Conservation (phyloP, 2,797 vertebrate species). For the Sardinella longiceps region DNA sequence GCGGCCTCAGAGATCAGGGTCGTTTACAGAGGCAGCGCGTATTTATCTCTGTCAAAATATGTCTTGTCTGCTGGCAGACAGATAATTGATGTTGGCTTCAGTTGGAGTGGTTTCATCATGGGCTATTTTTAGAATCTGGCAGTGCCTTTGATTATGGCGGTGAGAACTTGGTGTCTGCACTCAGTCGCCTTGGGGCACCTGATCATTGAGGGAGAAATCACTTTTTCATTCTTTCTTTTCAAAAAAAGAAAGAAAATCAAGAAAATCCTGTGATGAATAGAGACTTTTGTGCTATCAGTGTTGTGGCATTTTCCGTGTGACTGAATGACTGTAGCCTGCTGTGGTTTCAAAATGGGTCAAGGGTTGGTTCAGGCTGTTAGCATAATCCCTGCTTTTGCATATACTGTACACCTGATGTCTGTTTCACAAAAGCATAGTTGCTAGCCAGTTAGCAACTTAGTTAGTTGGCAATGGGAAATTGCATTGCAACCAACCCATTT, state of each 20-base stretch:
- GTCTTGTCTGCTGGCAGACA: conserved; percentile 33
- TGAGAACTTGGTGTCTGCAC: not conserved
- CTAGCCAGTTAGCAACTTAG: no score
- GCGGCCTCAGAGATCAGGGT: not conserved
- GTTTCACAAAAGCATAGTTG: no score
- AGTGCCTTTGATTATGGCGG: conserved; percentile 3
- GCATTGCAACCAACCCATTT: no score
- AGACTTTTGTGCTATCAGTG: not conserved
- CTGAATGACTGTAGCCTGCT: not conserved
- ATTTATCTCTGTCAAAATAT: conserved; percentile 22
- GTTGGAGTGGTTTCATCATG: conserved; percentile 14
- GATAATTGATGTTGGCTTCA: conserved; percentile 34
- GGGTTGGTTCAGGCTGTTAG: not conserved
- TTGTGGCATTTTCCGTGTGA: not conserved
- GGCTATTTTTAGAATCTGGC: not conserved
- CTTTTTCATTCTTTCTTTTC: not conserved
- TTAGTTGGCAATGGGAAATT: no score
- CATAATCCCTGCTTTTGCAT: not conserved
- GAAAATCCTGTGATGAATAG: not conserved
- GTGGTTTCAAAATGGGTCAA: not conserved
- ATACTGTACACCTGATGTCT: no score
- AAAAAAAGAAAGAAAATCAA: not conserved
- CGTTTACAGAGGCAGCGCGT: not conserved
- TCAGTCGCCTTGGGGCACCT: not conserved
- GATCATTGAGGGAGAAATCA: conserved; percentile 4